These are phyloP conservation scores for Apamea crenata DNA, from an alignment of 2,888 invertebrate species.

Conservation along the genomic window DNA sequence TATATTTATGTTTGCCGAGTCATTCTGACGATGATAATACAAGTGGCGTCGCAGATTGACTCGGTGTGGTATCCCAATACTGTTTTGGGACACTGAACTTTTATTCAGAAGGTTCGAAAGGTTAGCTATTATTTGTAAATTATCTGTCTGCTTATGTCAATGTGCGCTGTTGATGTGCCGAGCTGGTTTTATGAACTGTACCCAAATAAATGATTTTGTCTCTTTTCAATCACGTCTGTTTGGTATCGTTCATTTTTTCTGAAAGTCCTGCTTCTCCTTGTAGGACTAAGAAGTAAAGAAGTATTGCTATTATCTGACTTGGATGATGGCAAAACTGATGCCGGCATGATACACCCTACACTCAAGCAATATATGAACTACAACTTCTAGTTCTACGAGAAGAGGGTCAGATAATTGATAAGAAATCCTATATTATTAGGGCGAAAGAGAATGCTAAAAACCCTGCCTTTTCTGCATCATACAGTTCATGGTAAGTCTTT, in stretches of 20 bases:
- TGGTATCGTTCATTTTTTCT: neutral
- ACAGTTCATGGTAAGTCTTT: neutral
- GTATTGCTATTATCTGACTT: neutral
- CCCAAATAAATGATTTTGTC: neutral
- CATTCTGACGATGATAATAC: conserved; percentile 34
- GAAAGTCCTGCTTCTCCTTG: neutral
- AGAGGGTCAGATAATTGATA: neutral
- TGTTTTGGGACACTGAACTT: conserved; percentile 3
- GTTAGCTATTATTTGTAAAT: neutral
- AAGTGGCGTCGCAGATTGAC: neutral
- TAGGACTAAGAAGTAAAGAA: neutral
- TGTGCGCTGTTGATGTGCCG: neutral
- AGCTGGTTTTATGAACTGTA: neutral
- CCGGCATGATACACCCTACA: neutral
- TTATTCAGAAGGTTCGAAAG: conserved; percentile 8
- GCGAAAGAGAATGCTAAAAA: neutral
- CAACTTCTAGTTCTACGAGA: neutral
- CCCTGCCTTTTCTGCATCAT: neutral
- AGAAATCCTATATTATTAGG: neutral
- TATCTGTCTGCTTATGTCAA: neutral
- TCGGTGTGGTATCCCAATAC: neutral
- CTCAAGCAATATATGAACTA: neutral
- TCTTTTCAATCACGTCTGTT: neutral
- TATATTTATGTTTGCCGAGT: conserved; percentile 16
- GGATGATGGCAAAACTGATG: neutral